Evolutionary conservation across 1,140 invertebrate genomes (phyloP).

Genomic region (Pseudomyrmex sp.): DNA sequence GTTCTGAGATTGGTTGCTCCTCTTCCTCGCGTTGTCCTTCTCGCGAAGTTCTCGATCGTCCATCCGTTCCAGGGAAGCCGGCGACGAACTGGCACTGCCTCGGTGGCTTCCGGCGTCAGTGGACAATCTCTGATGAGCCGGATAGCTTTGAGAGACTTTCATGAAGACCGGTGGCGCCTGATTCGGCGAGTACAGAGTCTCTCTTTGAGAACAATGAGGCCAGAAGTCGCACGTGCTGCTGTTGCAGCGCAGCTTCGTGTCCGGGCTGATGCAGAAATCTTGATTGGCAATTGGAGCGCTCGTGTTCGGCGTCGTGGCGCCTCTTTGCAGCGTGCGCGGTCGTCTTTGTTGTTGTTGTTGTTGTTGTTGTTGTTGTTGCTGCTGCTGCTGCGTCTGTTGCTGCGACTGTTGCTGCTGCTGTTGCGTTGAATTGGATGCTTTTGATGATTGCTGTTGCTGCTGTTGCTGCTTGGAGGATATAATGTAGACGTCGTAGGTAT

Average conservation of each 20-base stretch:
- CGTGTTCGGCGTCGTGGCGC: conserved; percentile 83
- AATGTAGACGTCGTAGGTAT: conserved; percentile 84
- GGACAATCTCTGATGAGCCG: conserved; percentile 82
- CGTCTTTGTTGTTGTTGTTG: conserved; percentile 76
- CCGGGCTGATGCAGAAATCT: conserved; percentile 75
- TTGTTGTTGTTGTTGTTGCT: conserved; percentile 61
- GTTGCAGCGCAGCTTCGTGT: conserved; percentile 83
- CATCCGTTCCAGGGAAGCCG: conserved; percentile 80
- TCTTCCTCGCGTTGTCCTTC: conserved; percentile 68
- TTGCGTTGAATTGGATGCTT: conserved; percentile 63
- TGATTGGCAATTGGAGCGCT: conserved; percentile 70
- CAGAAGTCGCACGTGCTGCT: conserved; percentile 86
- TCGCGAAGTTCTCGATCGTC: conserved; percentile 75
- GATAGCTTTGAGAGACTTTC: conserved; percentile 87
- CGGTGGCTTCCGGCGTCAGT: conserved; percentile 72
- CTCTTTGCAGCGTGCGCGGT: conserved; percentile 82
- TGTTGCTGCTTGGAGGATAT: conserved; percentile 82
- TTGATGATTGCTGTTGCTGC: conserved; percentile 47
- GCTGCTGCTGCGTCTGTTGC: conserved; percentile 65
- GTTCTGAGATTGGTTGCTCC: conserved; percentile 55
- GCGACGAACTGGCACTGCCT: conserved; percentile 80
- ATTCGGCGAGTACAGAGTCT: conserved; percentile 80
- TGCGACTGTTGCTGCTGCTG: conserved; percentile 64
- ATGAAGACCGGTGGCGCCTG: conserved; percentile 80
- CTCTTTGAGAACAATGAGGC: conserved; percentile 86